Percentiles rank a stretch among this genome's conserved stretches.
Evolutionary conservation across 2,113 vertebrate species (phyloP).

Genomic region (Pangasianodon gigas): DNA sequence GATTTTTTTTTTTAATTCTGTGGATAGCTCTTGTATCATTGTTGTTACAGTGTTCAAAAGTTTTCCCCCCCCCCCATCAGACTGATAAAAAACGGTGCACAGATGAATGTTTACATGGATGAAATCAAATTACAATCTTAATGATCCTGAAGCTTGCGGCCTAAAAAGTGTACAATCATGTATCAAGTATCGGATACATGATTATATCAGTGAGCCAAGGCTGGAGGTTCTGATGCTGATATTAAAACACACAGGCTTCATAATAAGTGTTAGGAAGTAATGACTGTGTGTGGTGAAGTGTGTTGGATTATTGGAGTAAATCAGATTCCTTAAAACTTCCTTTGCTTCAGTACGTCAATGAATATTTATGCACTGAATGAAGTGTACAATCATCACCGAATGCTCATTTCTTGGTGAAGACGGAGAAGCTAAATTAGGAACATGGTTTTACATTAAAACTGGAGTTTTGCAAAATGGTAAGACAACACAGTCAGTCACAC

Average conservation of each 20-base stretch:
- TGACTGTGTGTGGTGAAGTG: neutral
- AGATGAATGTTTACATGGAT: neutral
- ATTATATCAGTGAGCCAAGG: no score
- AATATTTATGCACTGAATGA: neutral
- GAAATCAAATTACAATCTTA: neutral
- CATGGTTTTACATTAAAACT: neutral
- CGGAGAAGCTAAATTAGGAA: neutral
- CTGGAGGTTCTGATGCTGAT: neutral
- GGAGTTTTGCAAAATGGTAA: neutral
- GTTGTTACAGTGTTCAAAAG: neutral
- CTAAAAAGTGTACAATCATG: neutral
- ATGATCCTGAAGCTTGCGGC: neutral
- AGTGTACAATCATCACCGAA: neutral
- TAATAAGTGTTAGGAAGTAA: neutral
- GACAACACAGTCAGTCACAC: neutral
- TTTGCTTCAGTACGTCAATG: neutral
- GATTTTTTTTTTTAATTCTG: no score
- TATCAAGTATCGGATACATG: neutral
- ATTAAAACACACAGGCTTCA: neutral
- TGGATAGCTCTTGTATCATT: neutral
- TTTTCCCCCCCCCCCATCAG: neutral
- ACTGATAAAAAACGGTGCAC: neutral
- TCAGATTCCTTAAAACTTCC: neutral
- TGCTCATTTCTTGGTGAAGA: neutral
- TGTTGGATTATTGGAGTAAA: neutral